Base-by-base conservation (phyloP, 2,888 invertebrate species). In the Argyresthia goedartella region DNA sequence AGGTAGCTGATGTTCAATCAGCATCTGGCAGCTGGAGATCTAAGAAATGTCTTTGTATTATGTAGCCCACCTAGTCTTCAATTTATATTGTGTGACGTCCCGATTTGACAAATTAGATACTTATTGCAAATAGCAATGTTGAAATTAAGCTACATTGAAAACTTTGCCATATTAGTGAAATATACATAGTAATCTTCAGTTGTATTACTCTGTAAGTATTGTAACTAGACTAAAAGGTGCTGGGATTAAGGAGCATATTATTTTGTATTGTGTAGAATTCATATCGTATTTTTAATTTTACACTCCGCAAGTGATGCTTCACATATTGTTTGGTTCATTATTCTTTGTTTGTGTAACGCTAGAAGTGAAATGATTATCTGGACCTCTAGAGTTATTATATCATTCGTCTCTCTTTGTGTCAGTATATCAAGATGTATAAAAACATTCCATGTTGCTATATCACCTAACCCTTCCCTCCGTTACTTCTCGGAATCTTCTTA, bases 81-180 rank as follows among this genome's bases (percentile, higher is more conserved):
- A 71, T 73, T 67, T 73, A 68, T 67, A 68, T 67, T 69, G 49
- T 44, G 52, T 25, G 71, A 73, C 66, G 73, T 71, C 68, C 73
- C 72, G 66, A 69, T 69, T 67, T 36, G 68, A 67, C 68, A 71
- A 69, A 66, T 68, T 74, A 76, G 72, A 68, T 76, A n/a, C n/a
- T n/a, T 67, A 71, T 71, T 75, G 68, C 68, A 60, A 62, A 59
- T 66, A 48, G 73, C 67, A 61, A 66, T 69, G 69, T 70, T 73
- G 69, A 72, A 74, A 77, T 79, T 76, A 67, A 81, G 76, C 84
- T 85, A 84, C 84, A 85, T 82, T 82, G 86, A 85, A 85, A 86
- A 85, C 85, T 85, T 84, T 85, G 86, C 86, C 86, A 86, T 86
- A 86, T 86, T 86, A 86, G 84, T 81, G 74, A 54, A 84, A 78